These are phyloP conservation scores for Anhinga anhinga DNA, from an alignment of 2,113 vertebrate genomes.

Conservation along the genomic window DNA sequence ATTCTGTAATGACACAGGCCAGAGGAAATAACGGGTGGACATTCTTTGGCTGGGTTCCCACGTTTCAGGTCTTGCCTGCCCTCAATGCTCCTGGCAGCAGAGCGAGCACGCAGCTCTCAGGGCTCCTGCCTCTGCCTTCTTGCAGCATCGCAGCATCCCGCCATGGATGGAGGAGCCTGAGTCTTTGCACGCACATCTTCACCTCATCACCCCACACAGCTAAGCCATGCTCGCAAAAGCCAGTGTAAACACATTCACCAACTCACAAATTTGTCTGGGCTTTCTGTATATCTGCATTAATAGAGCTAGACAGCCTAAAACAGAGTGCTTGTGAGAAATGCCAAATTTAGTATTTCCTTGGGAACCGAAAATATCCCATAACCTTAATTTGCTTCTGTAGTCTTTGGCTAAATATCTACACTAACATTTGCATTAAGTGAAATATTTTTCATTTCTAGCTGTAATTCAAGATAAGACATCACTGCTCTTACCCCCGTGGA, in stretches of 20 bases:
- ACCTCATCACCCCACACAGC: background rate
- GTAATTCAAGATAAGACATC: background rate
- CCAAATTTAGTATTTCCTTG: background rate
- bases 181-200: background rate
- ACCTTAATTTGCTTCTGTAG: background rate
- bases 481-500: background rate
- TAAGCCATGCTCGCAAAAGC: background rate
- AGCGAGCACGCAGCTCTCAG: rapidly evolving
- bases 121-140: background rate
- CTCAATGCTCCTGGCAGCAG: rapidly evolving
- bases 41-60: background rate
- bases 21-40: background rate
- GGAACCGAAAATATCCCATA: background rate
- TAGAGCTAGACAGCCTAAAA: background rate
- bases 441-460: background rate
- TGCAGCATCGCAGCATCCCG: rapidly evolving
- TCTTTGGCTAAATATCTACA: background rate
- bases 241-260: background rate
- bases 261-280: background rate
- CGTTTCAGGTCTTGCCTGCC: background rate
- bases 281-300: background rate
- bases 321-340: background rate
- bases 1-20: background rate
- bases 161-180: background rate
- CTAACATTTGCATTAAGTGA: background rate